Percentiles rank a stretch among this genome's conserved stretches.
phyloP scores from a whole-genome alignment of 2,797 vertebrate species.

The Odontamblyopus lacepedii region DNA sequence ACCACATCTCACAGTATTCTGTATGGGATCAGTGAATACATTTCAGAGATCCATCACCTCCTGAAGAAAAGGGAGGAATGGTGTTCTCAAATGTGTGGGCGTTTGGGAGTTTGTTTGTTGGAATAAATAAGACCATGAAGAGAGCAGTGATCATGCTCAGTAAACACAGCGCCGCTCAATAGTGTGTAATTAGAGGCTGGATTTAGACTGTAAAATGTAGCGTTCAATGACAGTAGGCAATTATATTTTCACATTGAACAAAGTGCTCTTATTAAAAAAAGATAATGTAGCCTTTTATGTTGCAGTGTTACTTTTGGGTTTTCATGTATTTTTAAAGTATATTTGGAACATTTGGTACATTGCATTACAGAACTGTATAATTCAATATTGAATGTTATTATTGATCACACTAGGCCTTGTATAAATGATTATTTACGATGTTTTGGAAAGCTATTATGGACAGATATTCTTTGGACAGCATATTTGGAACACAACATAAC shows the following conservation, averaged over 20 bases:
- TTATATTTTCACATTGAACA: slow-evolving; percentile 11
- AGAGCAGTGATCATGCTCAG: not conserved
- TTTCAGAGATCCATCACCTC: slow-evolving; percentile 50
- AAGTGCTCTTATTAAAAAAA: slow-evolving; percentile 3
- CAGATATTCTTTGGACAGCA: not conserved
- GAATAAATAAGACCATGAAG: slow-evolving; percentile 17
- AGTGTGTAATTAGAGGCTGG: slow-evolving; percentile 4
- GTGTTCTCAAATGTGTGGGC: slow-evolving; percentile 20
- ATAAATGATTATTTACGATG: not conserved
- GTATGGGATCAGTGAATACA: slow-evolving; percentile 55
- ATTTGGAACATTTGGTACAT: slow-evolving; percentile 1
- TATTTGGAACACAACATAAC: not conserved
- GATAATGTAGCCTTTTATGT: not conserved
- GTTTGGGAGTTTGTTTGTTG: slow-evolving; percentile 13
- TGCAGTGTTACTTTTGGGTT: not conserved
- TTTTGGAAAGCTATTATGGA: not conserved
- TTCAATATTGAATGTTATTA: not conserved
- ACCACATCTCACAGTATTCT: slow-evolving; percentile 56
- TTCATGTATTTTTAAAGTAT: not conserved
- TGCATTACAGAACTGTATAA: not conserved
- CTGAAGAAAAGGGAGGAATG: slow-evolving; percentile 29
- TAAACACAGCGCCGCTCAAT: slow-evolving; percentile 16
- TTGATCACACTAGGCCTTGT: too few relatives aligned
- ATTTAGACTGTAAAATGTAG: not conserved
- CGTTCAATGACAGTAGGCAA: not conserved